Base-by-base conservation (phyloP, 1,140 invertebrate species). In the Heliconius nattereri region DNA sequence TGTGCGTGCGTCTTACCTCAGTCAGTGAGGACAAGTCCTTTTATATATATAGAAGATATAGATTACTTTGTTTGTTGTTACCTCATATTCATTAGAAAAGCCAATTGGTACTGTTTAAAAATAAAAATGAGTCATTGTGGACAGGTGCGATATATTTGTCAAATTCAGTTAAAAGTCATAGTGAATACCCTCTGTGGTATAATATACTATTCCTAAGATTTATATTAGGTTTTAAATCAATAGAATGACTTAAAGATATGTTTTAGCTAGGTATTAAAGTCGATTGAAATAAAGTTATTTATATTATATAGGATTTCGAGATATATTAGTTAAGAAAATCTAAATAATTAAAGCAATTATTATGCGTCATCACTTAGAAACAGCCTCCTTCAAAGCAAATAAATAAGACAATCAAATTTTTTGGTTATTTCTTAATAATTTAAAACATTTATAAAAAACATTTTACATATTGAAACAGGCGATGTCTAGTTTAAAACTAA, bases 181-280 rank as follows among this genome's bases (percentile, higher is more conserved):
- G 26, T 66, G 23, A 60, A 60, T 60, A 66, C 60, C 60, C 26
- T 66, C 23, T 66, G 60, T 66, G 60, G 60, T 66, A 66, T 11
- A 66, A 26, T 16, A 26, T 66, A 3, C 23, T 66, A 66, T 66
- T 66, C 11, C 13, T 45, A 45, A 45, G 13, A 45, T 45, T 45
- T 45, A 45, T 45, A 16, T n/a, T 60, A 13, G 7, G n/a, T 60
- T 60, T 23, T 9, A 60, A 60, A 60, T 60, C 8, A 60, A 60
- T 60, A 60, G 9, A 60, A 60, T 60, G 23, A 26, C 60, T 66
- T 26, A 66, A 16, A 26, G 60, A 66, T 66, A 66, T 66, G 60
- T 66, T 66, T 29, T 66, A 66, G 11, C 57, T 60, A 60, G 57
- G 23, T 60, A 16, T 66, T 66, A 11, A 66, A 66, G 13, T 29